phyloP scores from a whole-genome alignment of 2,888 invertebrate species.

The Magallana nippona region DNA sequence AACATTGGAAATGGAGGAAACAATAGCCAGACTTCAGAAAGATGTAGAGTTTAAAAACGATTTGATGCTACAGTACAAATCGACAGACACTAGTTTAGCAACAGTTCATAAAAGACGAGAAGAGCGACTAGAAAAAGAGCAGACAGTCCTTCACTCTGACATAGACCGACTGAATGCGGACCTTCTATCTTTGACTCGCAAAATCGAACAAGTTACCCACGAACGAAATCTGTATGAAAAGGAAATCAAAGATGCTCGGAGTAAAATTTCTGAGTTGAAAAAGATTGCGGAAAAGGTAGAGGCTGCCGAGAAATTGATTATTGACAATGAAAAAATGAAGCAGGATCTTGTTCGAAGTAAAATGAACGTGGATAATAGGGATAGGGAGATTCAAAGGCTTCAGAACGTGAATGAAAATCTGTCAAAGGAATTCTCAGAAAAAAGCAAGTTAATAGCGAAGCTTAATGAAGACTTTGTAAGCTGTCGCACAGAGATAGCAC shows the following conservation, averaged over 20 bases:
- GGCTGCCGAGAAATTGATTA: constrained; percentile 48
- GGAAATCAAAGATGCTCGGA: constrained; percentile 41
- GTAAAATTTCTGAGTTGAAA: constrained; percentile 48
- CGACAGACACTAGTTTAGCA: constrained; percentile 56
- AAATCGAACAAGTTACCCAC: constrained; percentile 48
- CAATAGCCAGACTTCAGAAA: constrained; percentile 44
- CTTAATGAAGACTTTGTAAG: constrained; percentile 35
- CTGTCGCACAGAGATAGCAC: constrained; percentile 36
- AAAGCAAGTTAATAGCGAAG: constrained; percentile 24
- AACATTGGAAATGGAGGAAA: constrained; percentile 40
- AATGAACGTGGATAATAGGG: constrained; percentile 42
- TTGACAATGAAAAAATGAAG: constrained; percentile 41
- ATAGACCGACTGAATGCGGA: constrained; percentile 56
- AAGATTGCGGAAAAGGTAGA: constrained; percentile 50
- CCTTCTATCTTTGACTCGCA: constrained; percentile 41
- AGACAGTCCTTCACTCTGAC: constrained; percentile 56
- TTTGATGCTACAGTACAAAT: constrained; percentile 57
- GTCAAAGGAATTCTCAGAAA: constrained; percentile 30
- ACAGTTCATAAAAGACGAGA: constrained; percentile 60
- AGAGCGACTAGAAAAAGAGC: constrained; percentile 59
- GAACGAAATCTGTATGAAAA: constrained; percentile 52
- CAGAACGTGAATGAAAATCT: constrained; percentile 32
- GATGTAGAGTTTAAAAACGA: constrained; percentile 61
- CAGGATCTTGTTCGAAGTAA: constrained; percentile 47
- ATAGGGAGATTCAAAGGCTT: constrained; percentile 36